Evolutionary conservation across 2,888 invertebrate genomes (phyloP).

Genomic region (Xestia xanthographa): DNA sequence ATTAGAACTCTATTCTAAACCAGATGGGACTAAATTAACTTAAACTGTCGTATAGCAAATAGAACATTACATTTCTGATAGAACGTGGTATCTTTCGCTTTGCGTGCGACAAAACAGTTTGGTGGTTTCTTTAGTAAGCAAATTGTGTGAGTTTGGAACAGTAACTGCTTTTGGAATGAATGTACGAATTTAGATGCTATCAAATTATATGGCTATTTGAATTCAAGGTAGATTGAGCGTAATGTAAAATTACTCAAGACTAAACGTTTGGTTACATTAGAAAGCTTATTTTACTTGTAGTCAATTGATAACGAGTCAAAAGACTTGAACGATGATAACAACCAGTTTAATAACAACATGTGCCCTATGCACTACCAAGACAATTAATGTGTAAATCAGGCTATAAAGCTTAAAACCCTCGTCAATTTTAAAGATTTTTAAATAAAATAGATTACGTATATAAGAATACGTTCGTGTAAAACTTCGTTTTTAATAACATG

Average conservation of each 20-base stretch:
- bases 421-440: neutral
- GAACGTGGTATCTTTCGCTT: constrained; percentile 50
- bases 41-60: constrained; percentile 34
- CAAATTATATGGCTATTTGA: constrained; percentile 62
- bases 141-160: constrained; percentile 62
- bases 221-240: constrained; percentile 50
- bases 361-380: neutral
- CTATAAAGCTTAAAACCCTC: neutral
- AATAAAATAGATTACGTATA: constrained; percentile 23
- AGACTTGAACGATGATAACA: neutral
- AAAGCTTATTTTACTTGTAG: constrained; percentile 5
- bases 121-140: constrained; percentile 63
- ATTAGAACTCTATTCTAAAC: constrained; percentile 19
- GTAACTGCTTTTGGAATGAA: constrained; percentile 55
- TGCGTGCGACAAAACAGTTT: constrained; percentile 66
- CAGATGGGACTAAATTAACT: constrained; percentile 32
- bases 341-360: neutral
- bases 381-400: constrained; percentile 4
- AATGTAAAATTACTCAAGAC: constrained; percentile 36
- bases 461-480: constrained; percentile 21
- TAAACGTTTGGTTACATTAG: constrained; percentile 15
- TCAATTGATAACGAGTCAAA: neutral
- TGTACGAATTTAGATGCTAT: constrained; percentile 58
- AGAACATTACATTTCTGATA: constrained; percentile 57
- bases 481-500: constrained; percentile 54